These are phyloP conservation scores for Thymallus thymallus DNA, from an alignment of 2,113 vertebrate genomes.

Conservation along the genomic window DNA sequence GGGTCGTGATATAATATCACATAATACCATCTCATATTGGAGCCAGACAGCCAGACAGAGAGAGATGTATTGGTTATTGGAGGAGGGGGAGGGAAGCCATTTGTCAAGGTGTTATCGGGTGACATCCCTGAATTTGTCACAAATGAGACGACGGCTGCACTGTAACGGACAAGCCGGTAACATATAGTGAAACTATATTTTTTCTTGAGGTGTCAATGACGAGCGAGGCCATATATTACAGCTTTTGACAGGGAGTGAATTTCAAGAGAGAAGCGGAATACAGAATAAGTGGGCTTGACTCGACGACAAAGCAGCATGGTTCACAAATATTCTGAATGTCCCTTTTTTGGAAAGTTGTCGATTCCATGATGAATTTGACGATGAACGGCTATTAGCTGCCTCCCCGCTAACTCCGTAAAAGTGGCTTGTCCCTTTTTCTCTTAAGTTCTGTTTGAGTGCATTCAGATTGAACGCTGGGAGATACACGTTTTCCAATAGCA, in stretches of 20 bases:
- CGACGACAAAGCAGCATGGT: not conserved
- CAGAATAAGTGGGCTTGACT: too few species aligned
- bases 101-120: constrained; percentile 60
- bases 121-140: constrained; percentile 58
- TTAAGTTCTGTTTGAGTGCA: constrained; percentile 47
- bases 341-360: constrained; percentile 45
- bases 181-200: too few species aligned
- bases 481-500: constrained; percentile 49
- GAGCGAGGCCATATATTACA: constrained; percentile 4
- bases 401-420: constrained; percentile 39
- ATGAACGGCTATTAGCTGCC: constrained; percentile 53
- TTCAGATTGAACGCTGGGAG: constrained; percentile 42
- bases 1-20: too few species aligned
- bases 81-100: constrained; percentile 43
- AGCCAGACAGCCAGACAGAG: constrained; percentile 27
- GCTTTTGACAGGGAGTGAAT: too few species aligned
- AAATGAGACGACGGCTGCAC: constrained; percentile 29
- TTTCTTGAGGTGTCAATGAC: constrained; percentile 50
- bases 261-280: too few species aligned
- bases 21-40: constrained; percentile 1
- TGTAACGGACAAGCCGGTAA: too few species aligned
- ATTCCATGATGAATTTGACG: constrained; percentile 52
- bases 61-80: constrained; percentile 58
- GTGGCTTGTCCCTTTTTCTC: constrained; percentile 30
- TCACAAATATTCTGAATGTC: constrained; percentile 25